Conservation (phyloP, 2,888 invertebrate genomes). For the Branchipolynoe longqiensis region DNA sequence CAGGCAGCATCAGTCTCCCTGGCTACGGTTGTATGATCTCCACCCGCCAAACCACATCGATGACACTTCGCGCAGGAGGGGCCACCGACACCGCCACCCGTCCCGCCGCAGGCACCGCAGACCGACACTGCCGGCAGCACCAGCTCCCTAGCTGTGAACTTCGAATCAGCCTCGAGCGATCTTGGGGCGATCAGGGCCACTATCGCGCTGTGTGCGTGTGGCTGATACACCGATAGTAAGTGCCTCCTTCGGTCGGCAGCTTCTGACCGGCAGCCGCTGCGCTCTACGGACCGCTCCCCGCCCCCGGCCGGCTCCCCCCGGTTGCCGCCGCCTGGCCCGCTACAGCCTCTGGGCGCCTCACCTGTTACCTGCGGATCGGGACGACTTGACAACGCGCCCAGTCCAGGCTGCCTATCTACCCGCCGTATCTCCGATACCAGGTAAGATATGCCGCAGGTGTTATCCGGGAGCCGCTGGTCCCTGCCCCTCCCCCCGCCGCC, state of each 20-base stretch:
- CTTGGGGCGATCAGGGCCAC: too few relatives aligned
- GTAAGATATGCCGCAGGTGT: slow-evolving; percentile 31
- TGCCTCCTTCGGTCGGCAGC: too few relatives aligned
- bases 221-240: too few relatives aligned
- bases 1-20: slow-evolving; percentile 1
- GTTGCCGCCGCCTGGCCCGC: not conserved
- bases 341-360: not conserved
- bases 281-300: too few relatives aligned
- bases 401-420: too few relatives aligned
- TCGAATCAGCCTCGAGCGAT: too few relatives aligned
- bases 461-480: not conserved
- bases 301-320: not conserved
- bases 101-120: not conserved
- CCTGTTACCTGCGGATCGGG: slow-evolving; percentile 14
- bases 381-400: too few relatives aligned
- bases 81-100: slow-evolving; percentile 10
- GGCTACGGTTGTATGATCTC: too few relatives aligned
- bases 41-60: slow-evolving; percentile 31
- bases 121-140: not conserved
- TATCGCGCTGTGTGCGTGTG: too few relatives aligned
- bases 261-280: too few relatives aligned
- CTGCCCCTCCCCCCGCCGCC: not conserved
- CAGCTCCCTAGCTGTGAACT: not conserved
- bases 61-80: slow-evolving; percentile 7
- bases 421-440: slow-evolving; percentile 46